Base-by-base conservation (phyloP, 1,140 invertebrate species). In the Dreissena rostriformis region DNA sequence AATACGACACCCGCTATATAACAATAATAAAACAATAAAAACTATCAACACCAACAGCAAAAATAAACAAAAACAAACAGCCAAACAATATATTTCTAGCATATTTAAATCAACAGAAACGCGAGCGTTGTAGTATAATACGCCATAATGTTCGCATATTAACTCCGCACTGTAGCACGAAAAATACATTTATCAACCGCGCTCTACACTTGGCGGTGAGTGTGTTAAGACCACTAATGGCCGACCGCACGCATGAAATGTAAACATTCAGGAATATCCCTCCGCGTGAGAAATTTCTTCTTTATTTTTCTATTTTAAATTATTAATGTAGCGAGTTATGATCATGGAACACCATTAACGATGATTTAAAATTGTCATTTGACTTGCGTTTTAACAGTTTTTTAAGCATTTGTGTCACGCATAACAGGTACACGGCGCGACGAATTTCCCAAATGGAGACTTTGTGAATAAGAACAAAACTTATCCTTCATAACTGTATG, bases 181-280 rank as follows among this genome's bases (percentile, higher is more conserved):
- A 82, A 82, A 82, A 82, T 51, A 82, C 80, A 82, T 82, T 82
- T 82, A 82, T 82, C 80, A 82, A 49, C 24, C 57, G 12, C 52
- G 29, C 49, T 71, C 14, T 73, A 66, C 19, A 74, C 71, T 74
- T 74, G 71, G n/a, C 65, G 70, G 7, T 28, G 19, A 29, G 49
- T 68, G 65, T 75, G 11, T 53, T 51, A 22, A 28, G 55, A 63
- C 39, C 15, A 79, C 61, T 76, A 81, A 81, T 81, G 78, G 78
- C 68, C 67, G 78, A 81, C 78, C 78, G 70, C 78, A 81, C 78
- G 78, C 78, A 57, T 19, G n/a, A 65, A 63, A 76, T 63, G 29
- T 39, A n/a, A 24, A 65, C 63, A 61, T 26, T 55, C 55, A 39
- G 49, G 39, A n/a, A 63, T 39, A 61, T 65, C 26, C 61, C 39